Evolutionary conservation across 2,797 vertebrate species (phyloP).

Genomic region (Mallotus villosus): DNA sequence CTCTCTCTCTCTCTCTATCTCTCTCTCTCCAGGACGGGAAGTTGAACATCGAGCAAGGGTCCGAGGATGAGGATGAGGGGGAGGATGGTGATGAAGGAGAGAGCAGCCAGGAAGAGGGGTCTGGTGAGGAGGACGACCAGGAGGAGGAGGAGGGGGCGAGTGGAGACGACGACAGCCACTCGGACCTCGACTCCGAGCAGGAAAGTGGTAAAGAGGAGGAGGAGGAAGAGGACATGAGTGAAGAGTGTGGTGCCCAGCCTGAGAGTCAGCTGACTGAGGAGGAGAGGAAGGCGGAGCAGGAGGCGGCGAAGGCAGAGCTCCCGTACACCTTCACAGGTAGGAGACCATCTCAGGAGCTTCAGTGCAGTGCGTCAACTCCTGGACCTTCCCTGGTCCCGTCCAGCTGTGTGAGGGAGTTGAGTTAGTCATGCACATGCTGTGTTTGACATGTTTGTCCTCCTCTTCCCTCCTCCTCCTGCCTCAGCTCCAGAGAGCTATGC

Average conservation of each 20-base stretch:
- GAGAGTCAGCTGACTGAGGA: constrained; percentile 43
- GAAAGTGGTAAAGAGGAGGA: constrained; percentile 67
- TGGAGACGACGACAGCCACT: constrained; percentile 61
- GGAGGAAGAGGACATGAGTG: constrained; percentile 48
- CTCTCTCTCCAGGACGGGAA: constrained; percentile 81
- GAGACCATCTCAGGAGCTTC: not conserved
- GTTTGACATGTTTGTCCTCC: not conserved
- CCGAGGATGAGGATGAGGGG: constrained; percentile 26
- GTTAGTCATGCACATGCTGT: no score
- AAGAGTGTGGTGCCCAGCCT: constrained; percentile 18
- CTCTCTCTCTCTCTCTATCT: not conserved
- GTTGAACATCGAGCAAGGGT: constrained; percentile 65
- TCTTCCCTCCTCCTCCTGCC: not conserved
- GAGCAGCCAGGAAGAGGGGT: constrained; percentile 15
- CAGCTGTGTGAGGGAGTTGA: not conserved
- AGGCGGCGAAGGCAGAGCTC: constrained; percentile 80
- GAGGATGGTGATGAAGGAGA: constrained; percentile 35
- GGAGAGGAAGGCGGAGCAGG: constrained; percentile 55
- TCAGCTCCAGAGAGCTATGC: constrained; percentile 82
- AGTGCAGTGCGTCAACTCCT: not conserved
- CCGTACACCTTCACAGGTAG: constrained; percentile 90
- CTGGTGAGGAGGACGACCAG: constrained; percentile 39
- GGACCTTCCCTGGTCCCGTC: not conserved
- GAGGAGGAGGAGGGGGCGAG: constrained; percentile 15
- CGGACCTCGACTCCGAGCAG: constrained; percentile 62